phyloP scores from a whole-genome alignment of 2,888 invertebrate genomes.

The Bombyx huttoni region DNA sequence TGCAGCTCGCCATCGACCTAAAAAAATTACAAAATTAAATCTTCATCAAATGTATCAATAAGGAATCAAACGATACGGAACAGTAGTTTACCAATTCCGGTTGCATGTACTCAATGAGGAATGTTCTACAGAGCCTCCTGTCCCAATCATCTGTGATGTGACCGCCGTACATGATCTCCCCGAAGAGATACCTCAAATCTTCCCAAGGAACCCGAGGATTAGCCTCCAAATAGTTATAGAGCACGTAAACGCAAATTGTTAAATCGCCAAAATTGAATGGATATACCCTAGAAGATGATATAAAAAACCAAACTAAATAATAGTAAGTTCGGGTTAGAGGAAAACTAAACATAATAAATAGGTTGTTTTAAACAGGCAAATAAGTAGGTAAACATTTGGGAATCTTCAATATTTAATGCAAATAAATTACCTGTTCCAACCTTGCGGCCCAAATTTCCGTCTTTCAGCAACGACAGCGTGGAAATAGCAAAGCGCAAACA shows the following conservation, averaged over 20 bases:
- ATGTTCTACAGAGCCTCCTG: slow-evolving; percentile 86
- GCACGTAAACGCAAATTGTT: slow-evolving; percentile 91
- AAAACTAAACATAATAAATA: too few species aligned
- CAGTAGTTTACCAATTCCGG: slow-evolving; percentile 76
- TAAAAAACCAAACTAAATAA: not conserved
- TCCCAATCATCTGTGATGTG: slow-evolving; percentile 99
- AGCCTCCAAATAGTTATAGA: slow-evolving; percentile 92
- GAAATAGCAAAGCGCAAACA: slow-evolving; percentile 93
- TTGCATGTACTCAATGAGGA: slow-evolving; percentile 90
- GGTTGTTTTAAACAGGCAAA: too few species aligned
- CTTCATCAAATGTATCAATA: too few species aligned
- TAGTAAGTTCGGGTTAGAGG: too few species aligned
- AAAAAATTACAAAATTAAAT: too few species aligned
- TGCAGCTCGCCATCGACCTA: too few species aligned
- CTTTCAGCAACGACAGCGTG: slow-evolving; percentile 95
- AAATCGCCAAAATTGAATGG: slow-evolving; percentile 89
- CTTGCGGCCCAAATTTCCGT: slow-evolving; percentile 94
- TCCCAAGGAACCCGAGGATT: slow-evolving; percentile 94
- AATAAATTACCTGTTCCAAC: slow-evolving; percentile 80
- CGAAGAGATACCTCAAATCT: slow-evolving; percentile 93
- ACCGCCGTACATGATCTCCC: slow-evolving; percentile 98
- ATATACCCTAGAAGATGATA: slow-evolving; percentile 61
- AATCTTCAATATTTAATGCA: too few species aligned
- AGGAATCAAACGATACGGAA: too few species aligned
- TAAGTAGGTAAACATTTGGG: too few species aligned